Evolutionary conservation across 1,140 invertebrate genomes (phyloP), one percentile per base, ranked within the genome.

Genomic region (Pogonomyrmex barbatus): DNA sequence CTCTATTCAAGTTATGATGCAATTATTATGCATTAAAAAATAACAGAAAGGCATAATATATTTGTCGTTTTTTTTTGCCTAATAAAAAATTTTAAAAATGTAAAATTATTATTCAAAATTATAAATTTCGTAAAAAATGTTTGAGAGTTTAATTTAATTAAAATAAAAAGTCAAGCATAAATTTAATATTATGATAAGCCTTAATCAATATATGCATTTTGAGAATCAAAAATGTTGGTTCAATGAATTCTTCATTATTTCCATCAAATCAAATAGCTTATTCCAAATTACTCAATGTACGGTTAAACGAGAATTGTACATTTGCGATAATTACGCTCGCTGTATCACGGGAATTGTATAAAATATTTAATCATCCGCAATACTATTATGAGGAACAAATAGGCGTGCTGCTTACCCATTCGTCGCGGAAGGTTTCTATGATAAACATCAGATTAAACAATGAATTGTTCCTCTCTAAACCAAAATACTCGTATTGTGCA

Each of bases 281-380:
- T 58, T 81, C n/a, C 24, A 12, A 42, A 70, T 79, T 79, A 54
- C 39, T n/a, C 77, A 2, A 12, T 47, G 24, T 17, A 45, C 9
- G 14, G 8, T 56, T 70, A 56, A 71, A 70, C 17, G 9, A 10
- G 39, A 81, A 81, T 81, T 71, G 36, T 45, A 56, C 39, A 70
- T 70, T 52, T 45, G 65, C 39, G 24, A 70, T 81, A 81, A 81
- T 70, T 81, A 71, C 10, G n/a, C 36, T 4, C 17, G 12, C 12
- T 12, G 1, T 56, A 42, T 24, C 47, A 67, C 8, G 17, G 75
- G 45, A 70, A 81, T 70, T 36, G 9, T 14, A 71, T 39, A 81
- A 81, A 71, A 50, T 71, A 71, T 71, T 81, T 81, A 81, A 81
- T 81, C 71, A 77, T n/a, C n/a, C 56, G 33, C 33, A 45, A 62